Conservation (phyloP, 2,888 invertebrate genomes). For the Omphaloscelis lunosa region DNA sequence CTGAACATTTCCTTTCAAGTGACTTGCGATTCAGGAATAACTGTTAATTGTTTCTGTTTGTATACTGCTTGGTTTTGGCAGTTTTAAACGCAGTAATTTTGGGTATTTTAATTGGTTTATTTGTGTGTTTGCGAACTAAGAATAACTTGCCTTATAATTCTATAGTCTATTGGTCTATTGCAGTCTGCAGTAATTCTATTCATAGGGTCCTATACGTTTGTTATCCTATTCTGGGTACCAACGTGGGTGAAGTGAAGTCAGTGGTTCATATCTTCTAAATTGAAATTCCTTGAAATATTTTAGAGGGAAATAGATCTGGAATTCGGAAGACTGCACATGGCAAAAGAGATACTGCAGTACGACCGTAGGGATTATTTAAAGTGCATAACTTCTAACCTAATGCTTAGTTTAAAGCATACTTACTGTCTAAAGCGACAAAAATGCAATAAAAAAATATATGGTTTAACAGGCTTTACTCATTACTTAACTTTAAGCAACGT, state of each 20-base stretch:
- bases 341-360: background rate
- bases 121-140: background rate
- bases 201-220: background rate
- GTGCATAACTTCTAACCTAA: background rate
- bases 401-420: background rate
- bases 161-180: background rate
- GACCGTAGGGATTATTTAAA: background rate
- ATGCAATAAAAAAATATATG: background rate
- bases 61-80: background rate
- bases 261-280: background rate
- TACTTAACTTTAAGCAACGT: background rate
- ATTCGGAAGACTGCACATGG: background rate
- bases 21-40: slow-evolving; percentile 5
- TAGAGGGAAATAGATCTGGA: too few species aligned
- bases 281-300: background rate
- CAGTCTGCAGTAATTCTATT: background rate
- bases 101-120: background rate
- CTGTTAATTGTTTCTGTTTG: background rate
- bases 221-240: background rate
- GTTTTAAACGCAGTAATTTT: background rate
- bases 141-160: background rate
- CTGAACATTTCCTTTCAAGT: slow-evolving; percentile 38
- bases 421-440: background rate
- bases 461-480: background rate
- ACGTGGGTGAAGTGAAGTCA: background rate